phyloP scores from a whole-genome alignment of 2,888 invertebrate genomes.

The Polyommatus iphigenia region DNA sequence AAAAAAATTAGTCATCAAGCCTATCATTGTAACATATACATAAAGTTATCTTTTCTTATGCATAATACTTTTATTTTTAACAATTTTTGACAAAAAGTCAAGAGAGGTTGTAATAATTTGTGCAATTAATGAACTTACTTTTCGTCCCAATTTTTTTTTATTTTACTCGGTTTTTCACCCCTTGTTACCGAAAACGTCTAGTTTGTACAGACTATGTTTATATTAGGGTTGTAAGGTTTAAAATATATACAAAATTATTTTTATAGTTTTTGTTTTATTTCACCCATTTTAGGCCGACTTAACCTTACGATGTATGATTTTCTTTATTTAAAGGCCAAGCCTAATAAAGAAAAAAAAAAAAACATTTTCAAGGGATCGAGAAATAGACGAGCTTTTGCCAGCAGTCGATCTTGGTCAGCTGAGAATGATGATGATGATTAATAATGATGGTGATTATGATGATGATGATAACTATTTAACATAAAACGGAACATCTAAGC shows the following conservation, averaged over 20 bases:
- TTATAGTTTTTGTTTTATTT: background rate
- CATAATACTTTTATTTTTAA: background rate
- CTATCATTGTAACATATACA: background rate
- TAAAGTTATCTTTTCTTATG: background rate
- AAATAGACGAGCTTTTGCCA: background rate
- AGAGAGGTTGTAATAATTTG: background rate
- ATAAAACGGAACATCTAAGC: background rate
- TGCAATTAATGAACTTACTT: background rate
- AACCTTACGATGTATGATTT: too few relatives aligned
- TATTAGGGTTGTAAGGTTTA: background rate
- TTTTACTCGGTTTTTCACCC: background rate
- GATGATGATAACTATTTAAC: background rate
- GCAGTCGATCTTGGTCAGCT: too few relatives aligned
- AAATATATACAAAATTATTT: background rate
- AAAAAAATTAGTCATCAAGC: too few relatives aligned
- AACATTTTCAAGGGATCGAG: background rate
- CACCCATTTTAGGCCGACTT: background rate
- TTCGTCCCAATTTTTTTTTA: background rate
- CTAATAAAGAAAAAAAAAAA: too few relatives aligned
- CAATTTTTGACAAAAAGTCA: too few relatives aligned
- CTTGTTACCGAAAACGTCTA: background rate
- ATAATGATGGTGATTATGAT: too few relatives aligned
- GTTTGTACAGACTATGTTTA: background rate
- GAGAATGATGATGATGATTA: too few relatives aligned
- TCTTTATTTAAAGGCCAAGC: too few relatives aligned